These are phyloP conservation scores for Sphaeramia orbicularis DNA, from an alignment of 2,797 vertebrate genomes.

Conservation along the genomic window DNA sequence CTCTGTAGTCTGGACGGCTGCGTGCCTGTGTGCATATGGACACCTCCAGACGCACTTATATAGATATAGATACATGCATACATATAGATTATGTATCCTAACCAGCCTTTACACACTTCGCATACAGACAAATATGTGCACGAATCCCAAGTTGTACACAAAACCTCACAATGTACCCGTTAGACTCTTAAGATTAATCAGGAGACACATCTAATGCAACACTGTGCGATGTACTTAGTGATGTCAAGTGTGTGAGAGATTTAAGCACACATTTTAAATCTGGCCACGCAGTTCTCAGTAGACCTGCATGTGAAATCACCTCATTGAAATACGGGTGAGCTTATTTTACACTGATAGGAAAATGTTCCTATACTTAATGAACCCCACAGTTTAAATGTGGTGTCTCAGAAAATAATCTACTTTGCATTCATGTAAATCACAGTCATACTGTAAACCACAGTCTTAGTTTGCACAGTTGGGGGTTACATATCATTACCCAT, in stretches of 20 bases:
- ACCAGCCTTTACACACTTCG: slow-evolving; percentile 31
- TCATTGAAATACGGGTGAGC: slow-evolving; percentile 9
- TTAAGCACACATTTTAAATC: slow-evolving; percentile 30
- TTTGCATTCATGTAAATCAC: slow-evolving; percentile 19
- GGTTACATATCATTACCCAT: not conserved
- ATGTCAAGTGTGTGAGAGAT: slow-evolving; percentile 14
- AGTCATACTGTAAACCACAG: slow-evolving; percentile 17
- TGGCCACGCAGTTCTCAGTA: not conserved
- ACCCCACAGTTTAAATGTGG: slow-evolving; percentile 20
- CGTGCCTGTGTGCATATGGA: slow-evolving; percentile 43
- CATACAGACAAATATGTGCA: not conserved
- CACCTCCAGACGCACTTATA: not conserved
- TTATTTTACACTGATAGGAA: slow-evolving; percentile 10
- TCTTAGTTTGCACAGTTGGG: slow-evolving; percentile 11
- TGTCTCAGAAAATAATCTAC: slow-evolving; percentile 15
- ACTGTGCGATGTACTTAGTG: not conserved
- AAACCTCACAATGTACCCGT: not conserved
- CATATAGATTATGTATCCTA: slow-evolving; percentile 14
- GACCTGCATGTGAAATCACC: slow-evolving; percentile 22
- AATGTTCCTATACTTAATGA: slow-evolving; percentile 22
- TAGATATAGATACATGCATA: slow-evolving; percentile 5
- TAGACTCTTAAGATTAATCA: slow-evolving; percentile 3
- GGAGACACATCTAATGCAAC: slow-evolving; percentile 3
- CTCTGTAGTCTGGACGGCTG: slow-evolving; percentile 33
- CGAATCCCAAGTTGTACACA: slow-evolving; percentile 13